These are phyloP conservation scores for Alethe castanea DNA, from an alignment of 2,113 vertebrate genomes.

Conservation along the genomic window DNA sequence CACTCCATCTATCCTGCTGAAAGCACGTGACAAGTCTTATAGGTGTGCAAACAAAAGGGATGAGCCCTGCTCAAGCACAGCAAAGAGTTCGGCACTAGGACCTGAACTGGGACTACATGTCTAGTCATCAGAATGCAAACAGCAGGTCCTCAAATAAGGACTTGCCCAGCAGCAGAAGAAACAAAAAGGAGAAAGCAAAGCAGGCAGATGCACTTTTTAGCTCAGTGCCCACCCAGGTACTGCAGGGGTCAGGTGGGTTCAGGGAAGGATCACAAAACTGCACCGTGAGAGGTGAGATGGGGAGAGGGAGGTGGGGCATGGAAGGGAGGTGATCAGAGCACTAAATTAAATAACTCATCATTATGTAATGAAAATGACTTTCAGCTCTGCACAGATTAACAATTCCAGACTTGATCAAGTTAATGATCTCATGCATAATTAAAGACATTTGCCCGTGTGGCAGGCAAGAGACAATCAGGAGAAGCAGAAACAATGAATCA, in stretches of 20 bases:
- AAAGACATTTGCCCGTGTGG: constrained; percentile 14
- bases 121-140: background rate
- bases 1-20: background rate
- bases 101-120: background rate
- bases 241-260: rapidly evolving
- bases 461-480: constrained; percentile 16
- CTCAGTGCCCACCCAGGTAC: no score
- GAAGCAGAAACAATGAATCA: constrained; percentile 24
- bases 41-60: background rate
- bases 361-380: background rate
- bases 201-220: background rate
- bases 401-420: constrained; percentile 24
- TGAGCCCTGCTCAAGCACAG: background rate
- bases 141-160: background rate
- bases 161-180: background rate
- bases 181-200: background rate
- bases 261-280: background rate
- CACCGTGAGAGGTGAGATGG: background rate
- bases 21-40: background rate
- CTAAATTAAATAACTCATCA: background rate
- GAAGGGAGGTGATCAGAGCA: background rate
- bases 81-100: background rate
- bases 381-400: constrained; percentile 25
- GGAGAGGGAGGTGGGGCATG: background rate
- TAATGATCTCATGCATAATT: constrained; percentile 60